These are phyloP conservation scores for Manis crassicaudata DNA, from an alignment of 2,797 vertebrate species.

Conservation along the genomic window DNA sequence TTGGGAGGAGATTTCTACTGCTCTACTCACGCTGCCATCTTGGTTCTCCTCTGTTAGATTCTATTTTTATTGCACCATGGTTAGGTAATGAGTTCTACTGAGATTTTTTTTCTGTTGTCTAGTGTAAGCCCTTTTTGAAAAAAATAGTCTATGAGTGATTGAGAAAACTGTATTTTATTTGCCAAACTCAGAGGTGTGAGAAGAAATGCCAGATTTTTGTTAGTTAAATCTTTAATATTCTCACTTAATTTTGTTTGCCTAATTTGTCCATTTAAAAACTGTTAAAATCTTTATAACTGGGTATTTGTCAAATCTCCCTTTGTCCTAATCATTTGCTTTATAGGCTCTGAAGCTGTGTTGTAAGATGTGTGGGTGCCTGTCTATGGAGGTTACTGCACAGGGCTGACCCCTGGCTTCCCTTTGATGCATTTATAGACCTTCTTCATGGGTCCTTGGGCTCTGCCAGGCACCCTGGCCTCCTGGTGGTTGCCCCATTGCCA, in stretches of 20 bases:
- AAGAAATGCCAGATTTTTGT: background rate
- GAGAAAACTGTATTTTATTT: constrained; percentile 16
- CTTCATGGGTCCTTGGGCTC: background rate
- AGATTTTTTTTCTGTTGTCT: background rate
- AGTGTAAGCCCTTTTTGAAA: constrained; percentile 46
- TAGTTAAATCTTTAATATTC: constrained; percentile 1
- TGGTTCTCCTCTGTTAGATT: too few relatives aligned
- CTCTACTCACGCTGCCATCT: too few relatives aligned
- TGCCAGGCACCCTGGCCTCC: background rate
- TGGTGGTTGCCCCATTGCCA: background rate
- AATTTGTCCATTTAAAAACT: constrained; percentile 32
- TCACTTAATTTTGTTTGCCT: constrained; percentile 9
- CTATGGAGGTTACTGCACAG: background rate
- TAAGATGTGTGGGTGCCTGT: background rate
- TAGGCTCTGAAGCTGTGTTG: background rate
- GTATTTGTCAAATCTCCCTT: background rate
- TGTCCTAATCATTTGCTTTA: background rate
- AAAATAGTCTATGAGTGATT: background rate
- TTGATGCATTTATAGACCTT: background rate
- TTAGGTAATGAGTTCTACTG: constrained; percentile 12
- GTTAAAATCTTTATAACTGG: background rate
- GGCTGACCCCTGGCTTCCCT: background rate
- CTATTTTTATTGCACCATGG: too few relatives aligned
- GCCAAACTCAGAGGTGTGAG: background rate
- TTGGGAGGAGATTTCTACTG: too few relatives aligned